A percentile compares a stretch with the other conserved stretches of the same genome.
phyloP scores from a whole-genome alignment of 2,797 vertebrate genomes.

The Falco novaeseelandiae region DNA sequence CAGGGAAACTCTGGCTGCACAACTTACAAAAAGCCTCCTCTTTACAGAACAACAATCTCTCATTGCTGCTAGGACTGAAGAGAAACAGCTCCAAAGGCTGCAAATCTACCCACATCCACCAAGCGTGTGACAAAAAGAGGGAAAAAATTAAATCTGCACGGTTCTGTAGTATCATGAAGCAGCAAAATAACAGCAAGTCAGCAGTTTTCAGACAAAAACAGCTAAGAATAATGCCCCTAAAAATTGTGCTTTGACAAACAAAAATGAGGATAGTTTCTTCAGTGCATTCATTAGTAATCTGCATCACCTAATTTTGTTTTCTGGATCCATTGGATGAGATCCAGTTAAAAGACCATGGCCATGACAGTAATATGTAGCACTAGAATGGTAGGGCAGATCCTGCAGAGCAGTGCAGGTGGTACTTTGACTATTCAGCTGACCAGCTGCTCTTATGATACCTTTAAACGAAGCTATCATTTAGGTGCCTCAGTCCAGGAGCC shows the following conservation, averaged over 20 bases:
- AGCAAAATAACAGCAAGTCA: not conserved
- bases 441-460: not conserved
- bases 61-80: fast-evolving
- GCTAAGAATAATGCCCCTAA: not conserved
- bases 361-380: fast-evolving
- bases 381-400: not conserved
- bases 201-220: not conserved
- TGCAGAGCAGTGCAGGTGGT: not conserved
- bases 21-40: not conserved
- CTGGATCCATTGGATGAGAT: not conserved
- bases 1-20: not conserved
- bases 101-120: not conserved
- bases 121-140: fast-evolving
- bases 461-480: too few relatives aligned
- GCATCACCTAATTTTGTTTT: fast-evolving
- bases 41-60: fast-evolving
- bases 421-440: too few relatives aligned
- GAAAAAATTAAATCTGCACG: not conserved
- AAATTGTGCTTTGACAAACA: not conserved
- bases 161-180: not conserved
- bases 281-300: fast-evolving
- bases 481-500: not conserved
- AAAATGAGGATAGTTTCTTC: not conserved
- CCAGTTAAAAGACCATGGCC: not conserved
- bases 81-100: not conserved